Evolutionary conservation across 2,888 invertebrate species (phyloP), one percentile per base, ranked within the genome.

Genomic region (Leptinotarsa haldemani): DNA sequence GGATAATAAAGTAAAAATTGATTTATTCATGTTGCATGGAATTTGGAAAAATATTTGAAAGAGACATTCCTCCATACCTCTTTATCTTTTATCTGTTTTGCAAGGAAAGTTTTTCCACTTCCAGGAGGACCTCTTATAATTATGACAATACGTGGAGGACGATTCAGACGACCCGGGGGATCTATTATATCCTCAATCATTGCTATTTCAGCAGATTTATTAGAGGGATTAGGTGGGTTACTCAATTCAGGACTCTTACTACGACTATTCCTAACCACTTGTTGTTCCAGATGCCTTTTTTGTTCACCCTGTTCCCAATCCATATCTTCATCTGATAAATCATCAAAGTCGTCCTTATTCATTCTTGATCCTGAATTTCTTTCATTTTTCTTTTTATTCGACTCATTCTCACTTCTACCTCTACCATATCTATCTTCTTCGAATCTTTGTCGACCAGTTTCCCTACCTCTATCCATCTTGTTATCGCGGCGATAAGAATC

Each of bases 61-160:
- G 5, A 5, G 7, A 30, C 30, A 30, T 47, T 25, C 15, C 15
- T 18, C 47, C 18, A 80, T 86, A 92, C 92, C 90, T 93, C 93
- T 84, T 90, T 91, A 74, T 93, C 93, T 85, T 97, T 95, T 79
- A 97, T 95, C 75, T 96, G 88, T 88, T 95, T 96, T 0, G 97
- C 95, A 75, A 96, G 90, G 87, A 94, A 94, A 9, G 97, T 95
- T 88, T 98, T 98, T 52, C 98, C 98, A 87, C 97, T 95, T 13
- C 98, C 98, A 0, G 98, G 97, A 18, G 95, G 93, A 4, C 98
- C 98, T 86, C 98, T 90, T 67, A 99, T 88, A 82, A 99, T 94
- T 73, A 98, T 93, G 47, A 95, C 95, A 81, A 98, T 93, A 86
- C 91, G 89, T 20, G 90, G 90, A 22, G 98, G 96, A 80, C 98